These are phyloP conservation scores for Diglossa cyanea DNA, from an alignment of 2,797 vertebrate species.

Conservation along the genomic window DNA sequence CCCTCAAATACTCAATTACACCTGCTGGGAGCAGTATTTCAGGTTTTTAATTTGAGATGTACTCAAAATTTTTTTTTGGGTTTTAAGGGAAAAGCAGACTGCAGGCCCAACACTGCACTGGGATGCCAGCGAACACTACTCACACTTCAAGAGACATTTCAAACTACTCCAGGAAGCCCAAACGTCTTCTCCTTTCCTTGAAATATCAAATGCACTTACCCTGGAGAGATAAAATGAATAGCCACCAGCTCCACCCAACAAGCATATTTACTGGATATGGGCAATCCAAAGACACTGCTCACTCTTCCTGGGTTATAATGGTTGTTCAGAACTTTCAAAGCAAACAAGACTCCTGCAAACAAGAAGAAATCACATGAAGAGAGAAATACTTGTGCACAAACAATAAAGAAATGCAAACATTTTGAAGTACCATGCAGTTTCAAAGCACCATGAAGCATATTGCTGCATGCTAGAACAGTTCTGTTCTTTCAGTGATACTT, in stretches of 20 bases:
- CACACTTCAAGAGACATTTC: not conserved
- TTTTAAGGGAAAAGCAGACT: not conserved
- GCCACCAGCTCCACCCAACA: conserved; percentile 93
- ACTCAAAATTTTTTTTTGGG: not conserved
- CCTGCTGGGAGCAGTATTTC: not conserved
- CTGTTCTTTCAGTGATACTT: not conserved
- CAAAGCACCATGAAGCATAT: not conserved
- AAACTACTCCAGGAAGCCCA: not conserved
- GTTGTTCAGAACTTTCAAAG: conserved; percentile 92
- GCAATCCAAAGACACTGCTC: conserved; percentile 81
- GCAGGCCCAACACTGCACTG: not conserved
- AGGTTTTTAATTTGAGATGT: not conserved
- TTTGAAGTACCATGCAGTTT: not conserved
- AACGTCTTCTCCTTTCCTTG: not conserved
- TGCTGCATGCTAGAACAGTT: not conserved
- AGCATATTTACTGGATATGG: conserved; percentile 82
- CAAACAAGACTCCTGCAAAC: conserved; percentile 91
- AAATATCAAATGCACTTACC: conserved; percentile 77
- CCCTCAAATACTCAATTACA: not conserved
- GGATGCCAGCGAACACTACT: not conserved
- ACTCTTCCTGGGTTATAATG: conserved; percentile 86
- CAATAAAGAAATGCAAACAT: not conserved
- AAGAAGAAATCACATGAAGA: conserved; percentile 1
- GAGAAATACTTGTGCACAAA: not conserved
- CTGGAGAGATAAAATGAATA: conserved; percentile 87